These are phyloP conservation scores for Andrena minutula DNA, from an alignment of 2,888 invertebrate genomes.

Conservation along the genomic window DNA sequence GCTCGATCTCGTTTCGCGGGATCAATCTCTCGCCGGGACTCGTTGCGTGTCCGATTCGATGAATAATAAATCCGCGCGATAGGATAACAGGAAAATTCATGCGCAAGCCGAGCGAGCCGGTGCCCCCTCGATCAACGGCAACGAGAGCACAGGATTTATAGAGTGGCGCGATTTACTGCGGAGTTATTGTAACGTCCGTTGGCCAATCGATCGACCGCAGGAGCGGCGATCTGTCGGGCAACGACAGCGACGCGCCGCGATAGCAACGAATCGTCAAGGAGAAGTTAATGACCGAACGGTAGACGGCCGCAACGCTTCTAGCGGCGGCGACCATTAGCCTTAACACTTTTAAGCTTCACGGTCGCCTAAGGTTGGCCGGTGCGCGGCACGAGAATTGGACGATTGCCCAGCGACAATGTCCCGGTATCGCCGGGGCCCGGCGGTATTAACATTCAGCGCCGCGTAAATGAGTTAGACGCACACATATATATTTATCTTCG, in stretches of 20 bases:
- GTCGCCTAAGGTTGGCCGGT: conserved; percentile 40
- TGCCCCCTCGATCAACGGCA: not conserved
- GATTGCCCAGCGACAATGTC: conserved; percentile 65
- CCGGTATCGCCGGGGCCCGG: conserved; percentile 33
- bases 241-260: conserved; percentile 9
- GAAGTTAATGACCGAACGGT: conserved; percentile 57
- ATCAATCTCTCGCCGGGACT: conserved; percentile 24
- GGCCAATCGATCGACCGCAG: not conserved
- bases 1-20: conserved; percentile 41
- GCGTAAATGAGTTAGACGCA: conserved; percentile 48
- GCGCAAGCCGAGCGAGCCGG: not conserved
- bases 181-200: not conserved
- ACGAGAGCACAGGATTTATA: not conserved
- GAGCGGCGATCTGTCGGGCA: conserved; percentile 36
- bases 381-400: conserved; percentile 64
- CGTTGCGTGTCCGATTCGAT: conserved; percentile 33
- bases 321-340: conserved; percentile 59
- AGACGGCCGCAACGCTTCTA: conserved; percentile 45
- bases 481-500: conserved; percentile 51
- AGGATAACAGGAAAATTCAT: conserved; percentile 30
- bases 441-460: conserved; percentile 58
- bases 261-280: conserved; percentile 23
- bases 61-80: conserved; percentile 53
- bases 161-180: not conserved
- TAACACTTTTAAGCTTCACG: conserved; percentile 67